Evolutionary conservation across 23 tunicate genomes (phyloP), one percentile per base, ranked within the genome.

Genomic region (Ciona savignyi): DNA sequence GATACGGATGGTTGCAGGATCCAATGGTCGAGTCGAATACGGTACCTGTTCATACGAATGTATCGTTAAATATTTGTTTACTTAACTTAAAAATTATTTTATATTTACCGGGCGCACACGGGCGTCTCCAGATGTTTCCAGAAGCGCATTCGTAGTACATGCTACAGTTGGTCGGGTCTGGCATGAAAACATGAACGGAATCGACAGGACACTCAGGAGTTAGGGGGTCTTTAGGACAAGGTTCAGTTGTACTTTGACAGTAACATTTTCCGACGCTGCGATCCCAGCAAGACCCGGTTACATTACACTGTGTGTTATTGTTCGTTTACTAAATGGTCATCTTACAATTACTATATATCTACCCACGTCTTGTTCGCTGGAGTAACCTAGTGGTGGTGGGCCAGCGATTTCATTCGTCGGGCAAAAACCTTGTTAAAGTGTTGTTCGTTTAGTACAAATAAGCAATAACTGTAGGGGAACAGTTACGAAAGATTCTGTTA

Each of bases 231-330:
- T 69, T 60, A 30, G 81, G 74, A 62, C 88, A 83, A 20, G 66
- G 76, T 27, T 70, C 65, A 25, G 83, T 51, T 32, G 25, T 74
- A 61, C 71, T 48, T 35, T 29, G 30, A 71, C 88, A 83, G 42
- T 51, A 78, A 61, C 91, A 85, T 51, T 67, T 78, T 35, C 68
- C 65, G 22, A 73, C 34, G 35, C 79, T 71, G 23, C 83, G 65
- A 42, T 85, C 91, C 91, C 91, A 85, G 61, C 91, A 85, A 32
- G 78, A 74, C 9, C 65, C 32, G 35, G 35, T 75, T 1, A 49
- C 31, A 27, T 74, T 68, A 32, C 88, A 83, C 88, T 83, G 68
- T 23, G 35, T 6, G 56, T 6, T n/a, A 42, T 9, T 6, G 15
- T 9, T n/a, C 4, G 67, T 63, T 25, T 4, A 9, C 24, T 4